Evolutionary conservation across 2,888 invertebrate species (phyloP).

Genomic region (Crioceris asparagi): DNA sequence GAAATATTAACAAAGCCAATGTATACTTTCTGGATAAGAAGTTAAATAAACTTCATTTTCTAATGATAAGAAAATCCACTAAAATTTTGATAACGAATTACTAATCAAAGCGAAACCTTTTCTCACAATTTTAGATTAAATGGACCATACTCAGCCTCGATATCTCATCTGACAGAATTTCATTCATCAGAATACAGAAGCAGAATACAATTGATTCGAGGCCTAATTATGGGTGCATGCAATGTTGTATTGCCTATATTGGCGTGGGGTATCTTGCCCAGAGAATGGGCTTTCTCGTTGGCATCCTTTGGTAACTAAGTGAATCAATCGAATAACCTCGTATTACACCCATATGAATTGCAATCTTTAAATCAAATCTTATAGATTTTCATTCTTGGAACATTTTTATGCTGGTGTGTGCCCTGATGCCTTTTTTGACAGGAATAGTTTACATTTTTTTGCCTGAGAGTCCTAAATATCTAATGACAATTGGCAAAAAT

Average conservation of each 20-base stretch:
- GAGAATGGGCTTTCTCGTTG: slow-evolving; percentile 31
- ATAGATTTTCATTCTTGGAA: slow-evolving; percentile 51
- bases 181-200: slow-evolving; percentile 55
- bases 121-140: slow-evolving; percentile 44
- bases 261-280: slow-evolving; percentile 62
- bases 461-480: slow-evolving; percentile 70
- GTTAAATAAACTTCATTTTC: too few relatives aligned
- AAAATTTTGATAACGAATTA: too few relatives aligned
- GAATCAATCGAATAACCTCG: too few relatives aligned
- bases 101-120: too few relatives aligned
- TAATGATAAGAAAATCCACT: too few relatives aligned
- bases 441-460: slow-evolving; percentile 48
- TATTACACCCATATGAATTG: too few relatives aligned
- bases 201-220: slow-evolving; percentile 51
- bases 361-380: too few relatives aligned
- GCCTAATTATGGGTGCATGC: slow-evolving; percentile 52
- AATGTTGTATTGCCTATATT: slow-evolving; percentile 55
- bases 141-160: slow-evolving; percentile 62
- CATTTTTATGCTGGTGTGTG: slow-evolving; percentile 46
- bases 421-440: slow-evolving; percentile 55
- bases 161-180: slow-evolving; percentile 62
- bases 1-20: background rate
- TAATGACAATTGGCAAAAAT: slow-evolving; percentile 56
- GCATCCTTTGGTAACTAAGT: too few relatives aligned
- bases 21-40: too few relatives aligned